Evolutionary conservation across 2,113 vertebrate genomes (phyloP), one percentile per base, ranked within the genome.

Genomic region (Anguilla rostrata): DNA sequence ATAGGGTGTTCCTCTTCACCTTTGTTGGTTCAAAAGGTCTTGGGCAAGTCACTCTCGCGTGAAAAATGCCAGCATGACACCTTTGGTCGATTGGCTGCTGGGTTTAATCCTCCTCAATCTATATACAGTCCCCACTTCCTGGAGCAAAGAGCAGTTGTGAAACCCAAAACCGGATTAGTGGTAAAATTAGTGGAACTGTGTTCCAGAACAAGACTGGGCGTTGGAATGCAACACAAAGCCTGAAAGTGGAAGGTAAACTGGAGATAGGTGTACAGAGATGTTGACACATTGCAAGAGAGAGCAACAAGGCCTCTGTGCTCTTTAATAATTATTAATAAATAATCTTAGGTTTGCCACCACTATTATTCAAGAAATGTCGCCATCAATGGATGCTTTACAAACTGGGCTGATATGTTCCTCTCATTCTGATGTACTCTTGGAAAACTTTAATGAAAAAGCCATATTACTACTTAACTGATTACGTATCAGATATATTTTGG

Each of bases 41-140:
- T 29, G 39, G 14, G 8, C 11, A 34, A 39, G 75, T 41, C 20
- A 20, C 80, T 86, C 79, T 81, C n/a, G 18, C 1, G 15, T 16
- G 39, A 75, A 53, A 82, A 75, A 75, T 34, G 71, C 7, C 11
- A 26, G n/a, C 71, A n/a, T 34, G n/a, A n/a, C 26, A 75, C n/a
- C 7, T 75, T 75, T 41, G 78, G 39, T 39, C 39, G 2, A 20
- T 29, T 80, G 39, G 39, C 39, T 41, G 14, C 16, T n/a, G 46
- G 49, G 16, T 40, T 56, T 81, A 85, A 85, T 60, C 84, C 84
- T 41, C 43, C 43, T 78, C 78, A 8, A 41, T 85, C 49, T 26
- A 12, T 78, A 41, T 85, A 43, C 20, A 20, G 46, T 20, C 20
- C 34, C n/a, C 16, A 56, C 43, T 43, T 84, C n/a, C 66, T 71